Percentiles rank a stretch among this genome's conserved stretches.
phyloP scores from a whole-genome alignment of 1,140 invertebrate genomes.

The Cryptotermes secundus region DNA sequence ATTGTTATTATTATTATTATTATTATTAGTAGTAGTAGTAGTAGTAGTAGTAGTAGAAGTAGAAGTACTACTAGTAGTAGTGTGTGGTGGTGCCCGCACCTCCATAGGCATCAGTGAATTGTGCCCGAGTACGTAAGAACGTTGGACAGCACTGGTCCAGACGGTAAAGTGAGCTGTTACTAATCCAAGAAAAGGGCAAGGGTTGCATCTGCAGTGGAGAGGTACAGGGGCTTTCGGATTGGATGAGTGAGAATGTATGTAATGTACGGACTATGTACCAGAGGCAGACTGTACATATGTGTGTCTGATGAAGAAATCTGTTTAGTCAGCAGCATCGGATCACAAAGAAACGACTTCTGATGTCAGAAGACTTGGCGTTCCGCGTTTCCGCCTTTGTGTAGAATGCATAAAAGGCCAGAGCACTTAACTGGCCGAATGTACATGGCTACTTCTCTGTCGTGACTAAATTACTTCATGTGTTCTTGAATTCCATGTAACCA shows the following conservation, averaged over 20 bases:
- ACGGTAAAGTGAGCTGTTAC: too few relatives aligned
- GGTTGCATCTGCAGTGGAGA: too few relatives aligned
- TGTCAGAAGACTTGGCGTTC: not conserved
- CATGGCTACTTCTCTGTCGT: not conserved
- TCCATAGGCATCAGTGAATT: too few relatives aligned
- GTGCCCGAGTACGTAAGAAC: too few relatives aligned
- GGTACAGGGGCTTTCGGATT: too few relatives aligned
- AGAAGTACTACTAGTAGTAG: too few relatives aligned
- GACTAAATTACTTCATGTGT: not conserved
- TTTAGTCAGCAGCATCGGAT: not conserved
- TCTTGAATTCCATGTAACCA: slow-evolving; percentile 8
- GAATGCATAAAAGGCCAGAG: not conserved
- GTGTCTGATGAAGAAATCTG: not conserved
- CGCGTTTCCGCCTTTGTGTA: not conserved
- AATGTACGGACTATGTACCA: not conserved
- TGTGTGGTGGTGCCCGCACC: too few relatives aligned
- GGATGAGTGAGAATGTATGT: not conserved
- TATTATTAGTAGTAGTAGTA: too few relatives aligned
- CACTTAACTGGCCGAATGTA: not conserved
- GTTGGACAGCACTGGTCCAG: too few relatives aligned
- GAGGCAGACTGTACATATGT: not conserved
- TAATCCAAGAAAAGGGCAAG: too few relatives aligned
- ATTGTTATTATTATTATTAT: too few relatives aligned
- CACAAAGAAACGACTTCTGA: not conserved
- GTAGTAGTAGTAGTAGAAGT: too few relatives aligned